These are phyloP conservation scores for Pseudomyrmex concolor DNA, from an alignment of 1,140 invertebrate genomes.

Conservation along the genomic window DNA sequence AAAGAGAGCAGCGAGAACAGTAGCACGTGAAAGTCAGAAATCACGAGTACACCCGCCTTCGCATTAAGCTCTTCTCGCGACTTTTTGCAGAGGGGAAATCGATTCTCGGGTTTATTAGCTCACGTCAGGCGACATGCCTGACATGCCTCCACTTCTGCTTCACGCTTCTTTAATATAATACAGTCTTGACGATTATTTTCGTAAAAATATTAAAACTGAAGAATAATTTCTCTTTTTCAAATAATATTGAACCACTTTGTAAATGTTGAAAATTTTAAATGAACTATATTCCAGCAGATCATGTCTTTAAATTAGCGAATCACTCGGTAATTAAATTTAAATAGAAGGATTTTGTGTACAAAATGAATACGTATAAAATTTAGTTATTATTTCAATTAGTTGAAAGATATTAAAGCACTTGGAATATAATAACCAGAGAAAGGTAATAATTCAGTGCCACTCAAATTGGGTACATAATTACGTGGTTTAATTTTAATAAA, in stretches of 20 bases:
- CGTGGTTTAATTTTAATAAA: constrained; percentile 3
- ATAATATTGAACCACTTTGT: no score
- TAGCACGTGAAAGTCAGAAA: constrained; percentile 77
- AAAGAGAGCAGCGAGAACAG: constrained; percentile 73
- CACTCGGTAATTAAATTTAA: no score
- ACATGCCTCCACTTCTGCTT: constrained; percentile 12
- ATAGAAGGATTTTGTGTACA: no score
- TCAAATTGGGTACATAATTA: background rate
- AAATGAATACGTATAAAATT: no score
- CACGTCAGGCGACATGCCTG: constrained; percentile 51
- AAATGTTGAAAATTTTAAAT: no score
- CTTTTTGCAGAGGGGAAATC: constrained; percentile 60
- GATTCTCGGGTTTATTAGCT: constrained; percentile 68
- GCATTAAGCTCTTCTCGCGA: constrained; percentile 54
- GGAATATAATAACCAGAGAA: no score
- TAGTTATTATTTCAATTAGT: no score
- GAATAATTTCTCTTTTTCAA: no score
- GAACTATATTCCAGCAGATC: no score
- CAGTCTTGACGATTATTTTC: background rate
- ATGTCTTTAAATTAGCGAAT: no score
- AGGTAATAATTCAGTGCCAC: no score
- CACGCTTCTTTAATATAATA: background rate
- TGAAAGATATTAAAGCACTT: no score
- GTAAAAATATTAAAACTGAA: background rate
- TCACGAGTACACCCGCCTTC: constrained; percentile 65